A percentile compares a stretch with the other conserved stretches of the same genome.
Conservation (phyloP, 2,113 vertebrate species). For the Chauna torquata region DNA sequence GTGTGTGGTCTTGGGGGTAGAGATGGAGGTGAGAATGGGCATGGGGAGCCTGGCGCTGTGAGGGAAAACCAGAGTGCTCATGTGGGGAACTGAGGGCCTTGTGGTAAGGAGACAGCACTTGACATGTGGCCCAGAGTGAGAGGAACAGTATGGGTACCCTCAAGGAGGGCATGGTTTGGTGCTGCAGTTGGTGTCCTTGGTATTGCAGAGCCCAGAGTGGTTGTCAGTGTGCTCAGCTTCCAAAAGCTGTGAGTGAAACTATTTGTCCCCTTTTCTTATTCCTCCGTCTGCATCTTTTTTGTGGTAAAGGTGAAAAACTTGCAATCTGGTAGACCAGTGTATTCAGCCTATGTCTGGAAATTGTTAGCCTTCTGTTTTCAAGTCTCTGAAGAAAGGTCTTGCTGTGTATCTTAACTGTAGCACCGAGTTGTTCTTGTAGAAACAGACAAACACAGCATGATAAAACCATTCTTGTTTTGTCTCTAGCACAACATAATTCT, state of each 20-base stretch:
- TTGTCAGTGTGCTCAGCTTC: background rate
- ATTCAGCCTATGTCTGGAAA: background rate
- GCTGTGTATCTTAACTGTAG: background rate
- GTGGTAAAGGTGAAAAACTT: background rate
- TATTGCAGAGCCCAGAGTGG: background rate
- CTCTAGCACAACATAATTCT: background rate
- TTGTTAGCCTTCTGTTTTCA: background rate
- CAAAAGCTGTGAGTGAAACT: background rate
- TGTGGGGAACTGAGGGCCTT: background rate
- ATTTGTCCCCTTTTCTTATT: background rate
- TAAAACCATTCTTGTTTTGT: background rate
- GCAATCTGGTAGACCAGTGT: background rate
- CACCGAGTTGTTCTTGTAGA: background rate
- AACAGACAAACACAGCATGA: background rate
- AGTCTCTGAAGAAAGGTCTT: slow-evolving; percentile 1
- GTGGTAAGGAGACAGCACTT: background rate
- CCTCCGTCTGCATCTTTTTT: background rate
- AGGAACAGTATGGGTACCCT: background rate
- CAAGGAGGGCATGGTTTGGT: background rate
- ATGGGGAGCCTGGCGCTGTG: fast-evolving
- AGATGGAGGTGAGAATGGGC: background rate
- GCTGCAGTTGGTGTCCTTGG: background rate
- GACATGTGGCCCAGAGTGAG: background rate
- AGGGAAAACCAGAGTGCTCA: background rate
- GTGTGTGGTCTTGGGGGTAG: background rate